phyloP scores from a whole-genome alignment of 2,888 invertebrate genomes.

The Tubulanus polymorphus region DNA sequence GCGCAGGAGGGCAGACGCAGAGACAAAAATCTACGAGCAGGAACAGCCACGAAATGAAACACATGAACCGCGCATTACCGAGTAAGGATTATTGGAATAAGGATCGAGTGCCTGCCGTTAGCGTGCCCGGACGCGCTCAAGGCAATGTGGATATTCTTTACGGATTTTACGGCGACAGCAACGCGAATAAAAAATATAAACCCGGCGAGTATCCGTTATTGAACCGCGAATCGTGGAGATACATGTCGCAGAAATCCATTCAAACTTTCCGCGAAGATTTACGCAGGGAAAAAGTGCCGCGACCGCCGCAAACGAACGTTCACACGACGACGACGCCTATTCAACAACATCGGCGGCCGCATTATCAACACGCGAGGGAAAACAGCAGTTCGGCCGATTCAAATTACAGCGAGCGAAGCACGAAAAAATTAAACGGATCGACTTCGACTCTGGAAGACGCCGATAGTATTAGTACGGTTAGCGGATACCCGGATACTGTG shows the following conservation, averaged over 20 bases:
- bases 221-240: not conserved
- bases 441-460: too few relatives aligned
- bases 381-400: not conserved
- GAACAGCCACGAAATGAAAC: not conserved
- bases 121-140: too few relatives aligned
- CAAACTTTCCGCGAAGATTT: not conserved
- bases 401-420: not conserved
- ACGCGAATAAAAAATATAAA: conserved; percentile 1
- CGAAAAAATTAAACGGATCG: not conserved
- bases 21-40: not conserved
- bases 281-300: not conserved
- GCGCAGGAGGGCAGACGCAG: not conserved
- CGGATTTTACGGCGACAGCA: not conserved
- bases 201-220: not conserved
- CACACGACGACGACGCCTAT: too few relatives aligned
- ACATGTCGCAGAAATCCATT: not conserved
- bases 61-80: not conserved
- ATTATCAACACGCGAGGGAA: too few relatives aligned
- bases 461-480: not conserved
- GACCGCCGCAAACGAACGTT: not conserved
- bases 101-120: too few relatives aligned
- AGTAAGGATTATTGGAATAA: too few relatives aligned
- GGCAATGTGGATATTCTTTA: conserved; percentile 1
- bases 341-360: too few relatives aligned
- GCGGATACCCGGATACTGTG: not conserved